A percentile compares a stretch with the other conserved stretches of the same genome.
Evolutionary conservation across 2,888 invertebrate species (phyloP).

Genomic region (Tipula lateralis): DNA sequence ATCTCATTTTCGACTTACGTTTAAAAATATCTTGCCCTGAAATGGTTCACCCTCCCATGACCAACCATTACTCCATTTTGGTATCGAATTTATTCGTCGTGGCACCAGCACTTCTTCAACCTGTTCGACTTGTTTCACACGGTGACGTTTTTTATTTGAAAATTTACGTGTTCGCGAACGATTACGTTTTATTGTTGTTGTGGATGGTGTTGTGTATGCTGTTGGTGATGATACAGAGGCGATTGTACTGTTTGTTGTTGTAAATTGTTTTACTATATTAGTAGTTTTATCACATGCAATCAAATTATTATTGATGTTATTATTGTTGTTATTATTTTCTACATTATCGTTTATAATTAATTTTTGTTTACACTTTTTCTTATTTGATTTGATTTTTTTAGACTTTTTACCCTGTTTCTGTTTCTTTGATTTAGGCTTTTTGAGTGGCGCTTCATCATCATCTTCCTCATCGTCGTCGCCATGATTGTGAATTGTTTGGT

Average conservation of each 20-base stretch:
- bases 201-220: too few relatives aligned
- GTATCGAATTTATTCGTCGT: slow-evolving; percentile 50
- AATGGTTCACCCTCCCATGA: slow-evolving; percentile 81
- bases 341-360: slow-evolving; percentile 29
- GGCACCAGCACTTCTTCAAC: slow-evolving; percentile 51
- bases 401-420: background rate
- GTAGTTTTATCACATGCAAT: slow-evolving; percentile 15
- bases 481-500: slow-evolving; percentile 14
- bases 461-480: background rate
- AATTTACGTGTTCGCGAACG: slow-evolving; percentile 46
- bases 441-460: background rate
- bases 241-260: background rate
- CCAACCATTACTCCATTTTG: slow-evolving; percentile 89
- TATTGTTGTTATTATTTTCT: slow-evolving; percentile 34
- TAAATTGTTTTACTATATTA: background rate
- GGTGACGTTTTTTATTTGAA: slow-evolving; percentile 45
- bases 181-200: slow-evolving; percentile 43
- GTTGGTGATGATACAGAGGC: slow-evolving; percentile 29
- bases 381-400: background rate
- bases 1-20: slow-evolving; percentile 58
- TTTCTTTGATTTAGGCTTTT: slow-evolving; percentile 11
- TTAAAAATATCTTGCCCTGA: slow-evolving; percentile 78
- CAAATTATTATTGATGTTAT: slow-evolving; percentile 28
- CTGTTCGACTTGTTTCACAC: slow-evolving; percentile 40
- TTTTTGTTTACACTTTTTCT: background rate